Evolutionary conservation across 2,797 vertebrate genomes (phyloP).

Genomic region (Trachurus trachurus): DNA sequence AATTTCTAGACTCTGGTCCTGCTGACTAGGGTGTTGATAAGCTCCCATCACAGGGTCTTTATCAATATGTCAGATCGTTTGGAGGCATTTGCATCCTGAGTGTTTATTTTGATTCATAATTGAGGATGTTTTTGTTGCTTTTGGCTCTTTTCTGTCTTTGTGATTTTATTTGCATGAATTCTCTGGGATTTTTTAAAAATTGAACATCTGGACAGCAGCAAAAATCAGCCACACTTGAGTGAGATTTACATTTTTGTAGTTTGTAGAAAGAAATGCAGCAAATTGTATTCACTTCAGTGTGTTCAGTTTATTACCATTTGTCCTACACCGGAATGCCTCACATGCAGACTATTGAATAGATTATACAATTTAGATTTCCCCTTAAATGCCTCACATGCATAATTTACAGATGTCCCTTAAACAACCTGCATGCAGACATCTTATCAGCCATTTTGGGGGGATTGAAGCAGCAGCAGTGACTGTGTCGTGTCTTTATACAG

Average conservation of each 20-base stretch:
- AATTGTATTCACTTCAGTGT: background rate
- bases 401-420: too few relatives aligned
- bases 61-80: constrained; percentile 55
- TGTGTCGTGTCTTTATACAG: too few relatives aligned
- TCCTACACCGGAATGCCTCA: too few relatives aligned
- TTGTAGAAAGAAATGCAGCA: background rate
- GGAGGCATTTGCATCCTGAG: constrained; percentile 50
- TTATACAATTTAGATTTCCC: too few relatives aligned
- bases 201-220: background rate
- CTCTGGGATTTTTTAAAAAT: background rate
- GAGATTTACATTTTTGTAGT: background rate
- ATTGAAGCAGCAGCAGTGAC: too few relatives aligned
- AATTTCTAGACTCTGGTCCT: constrained; percentile 28
- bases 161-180: background rate
- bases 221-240: too few relatives aligned
- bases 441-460: too few relatives aligned
- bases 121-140: background rate
- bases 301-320: too few relatives aligned
- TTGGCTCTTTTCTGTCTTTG: background rate
- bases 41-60: constrained; percentile 44
- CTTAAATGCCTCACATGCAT: too few relatives aligned
- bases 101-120: constrained; percentile 33
- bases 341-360: too few relatives aligned
- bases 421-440: too few relatives aligned
- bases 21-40: constrained; percentile 41